phyloP scores from a whole-genome alignment of 1,140 invertebrate genomes.

The Aricia agestis region DNA sequence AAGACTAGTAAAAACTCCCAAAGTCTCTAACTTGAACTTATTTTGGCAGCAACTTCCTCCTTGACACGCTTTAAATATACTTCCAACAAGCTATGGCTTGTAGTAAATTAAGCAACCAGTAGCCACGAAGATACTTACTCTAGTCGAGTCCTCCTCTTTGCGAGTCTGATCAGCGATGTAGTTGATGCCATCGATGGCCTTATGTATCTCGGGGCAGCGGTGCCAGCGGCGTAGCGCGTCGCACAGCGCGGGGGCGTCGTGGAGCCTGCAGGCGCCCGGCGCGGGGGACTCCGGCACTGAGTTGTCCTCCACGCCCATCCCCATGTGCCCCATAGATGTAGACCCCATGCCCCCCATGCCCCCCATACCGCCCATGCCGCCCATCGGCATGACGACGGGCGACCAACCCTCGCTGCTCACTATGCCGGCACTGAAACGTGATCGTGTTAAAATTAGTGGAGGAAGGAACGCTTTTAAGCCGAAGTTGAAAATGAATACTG shows the following conservation, averaged over 20 bases:
- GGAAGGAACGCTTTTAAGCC: too few species aligned
- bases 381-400: conserved; percentile 27
- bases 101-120: too few species aligned
- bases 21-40: too few species aligned
- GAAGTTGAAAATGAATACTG: too few species aligned
- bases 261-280: conserved; percentile 57
- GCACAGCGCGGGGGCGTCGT: conserved; percentile 60
- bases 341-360: conserved; percentile 17
- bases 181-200: conserved; percentile 92
- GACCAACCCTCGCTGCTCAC: conserved; percentile 41
- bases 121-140: conserved; percentile 77
- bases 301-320: conserved; percentile 17
- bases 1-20: too few species aligned
- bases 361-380: conserved; percentile 15
- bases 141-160: conserved; percentile 92
- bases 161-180: conserved; percentile 96
- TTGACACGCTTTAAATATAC: too few species aligned
- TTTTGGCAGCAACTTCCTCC: too few species aligned
- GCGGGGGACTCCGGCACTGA: conserved; percentile 31
- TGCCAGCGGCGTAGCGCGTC: conserved; percentile 84
- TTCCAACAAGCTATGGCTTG: too few species aligned
- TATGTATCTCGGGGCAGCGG: conserved; percentile 93
- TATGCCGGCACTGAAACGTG: conserved; percentile 43
- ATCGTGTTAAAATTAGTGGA: too few species aligned
- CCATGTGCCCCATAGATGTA: conserved; percentile 14